Percentiles rank a stretch among this genome's conserved stretches.
These are phyloP conservation scores for Drosophila tristis DNA, from an alignment of 1,140 invertebrate genomes.

Conservation along the genomic window DNA sequence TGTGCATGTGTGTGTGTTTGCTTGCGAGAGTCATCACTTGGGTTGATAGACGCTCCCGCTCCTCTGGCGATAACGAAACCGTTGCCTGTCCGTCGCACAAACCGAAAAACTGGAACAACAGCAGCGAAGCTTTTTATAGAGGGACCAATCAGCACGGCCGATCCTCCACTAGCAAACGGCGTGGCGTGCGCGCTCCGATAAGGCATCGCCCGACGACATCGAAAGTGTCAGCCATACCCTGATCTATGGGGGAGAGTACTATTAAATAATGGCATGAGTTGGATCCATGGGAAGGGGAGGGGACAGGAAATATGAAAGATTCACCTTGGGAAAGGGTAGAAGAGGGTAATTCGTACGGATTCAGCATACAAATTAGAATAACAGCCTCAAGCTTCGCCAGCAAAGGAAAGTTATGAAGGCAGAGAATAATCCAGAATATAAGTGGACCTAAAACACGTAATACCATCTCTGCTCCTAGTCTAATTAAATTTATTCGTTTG, in stretches of 20 bases:
- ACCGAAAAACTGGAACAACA: conserved; percentile 69
- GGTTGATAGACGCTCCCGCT: conserved; percentile 29
- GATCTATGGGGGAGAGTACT: conserved; percentile 10
- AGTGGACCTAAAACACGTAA: too few species aligned
- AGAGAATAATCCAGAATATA: too few species aligned
- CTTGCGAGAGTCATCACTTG: conserved; percentile 36
- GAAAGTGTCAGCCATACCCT: conserved; percentile 38
- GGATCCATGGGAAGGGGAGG: too few species aligned
- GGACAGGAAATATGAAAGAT: too few species aligned
- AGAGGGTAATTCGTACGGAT: too few species aligned
- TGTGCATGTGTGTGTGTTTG: conserved; percentile 1
- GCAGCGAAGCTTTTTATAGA: conserved; percentile 71
- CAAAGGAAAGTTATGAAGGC: too few species aligned
- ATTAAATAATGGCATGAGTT: not conserved
- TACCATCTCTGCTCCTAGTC: too few species aligned
- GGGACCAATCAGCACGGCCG: conserved; percentile 55
- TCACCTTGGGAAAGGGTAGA: too few species aligned
- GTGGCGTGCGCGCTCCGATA: conserved; percentile 68
- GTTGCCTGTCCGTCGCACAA: conserved; percentile 21
- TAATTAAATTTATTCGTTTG: too few species aligned
- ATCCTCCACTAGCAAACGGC: conserved; percentile 61
- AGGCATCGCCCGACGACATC: conserved; percentile 29
- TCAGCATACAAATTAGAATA: too few species aligned
- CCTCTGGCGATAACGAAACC: conserved; percentile 45
- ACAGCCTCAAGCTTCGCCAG: too few species aligned